Conservation (phyloP, 2,113 vertebrate species). For the Chroicocephalus ridibundus region DNA sequence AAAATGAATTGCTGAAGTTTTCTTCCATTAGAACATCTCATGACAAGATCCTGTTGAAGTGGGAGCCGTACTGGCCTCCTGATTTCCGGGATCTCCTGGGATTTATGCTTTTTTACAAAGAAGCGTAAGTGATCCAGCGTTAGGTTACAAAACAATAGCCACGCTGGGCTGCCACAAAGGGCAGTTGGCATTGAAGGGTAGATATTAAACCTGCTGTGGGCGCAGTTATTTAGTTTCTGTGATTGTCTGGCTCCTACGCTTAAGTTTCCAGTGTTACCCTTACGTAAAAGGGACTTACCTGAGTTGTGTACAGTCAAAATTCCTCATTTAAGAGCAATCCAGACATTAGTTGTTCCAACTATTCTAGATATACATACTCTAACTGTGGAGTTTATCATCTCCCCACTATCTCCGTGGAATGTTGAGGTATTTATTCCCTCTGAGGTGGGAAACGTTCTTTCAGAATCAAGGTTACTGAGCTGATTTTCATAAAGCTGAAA, state of each 20-base stretch:
- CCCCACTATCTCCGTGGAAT: not conserved
- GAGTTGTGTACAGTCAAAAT: not conserved
- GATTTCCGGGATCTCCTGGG: conserved; percentile 95
- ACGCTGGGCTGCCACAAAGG: not conserved
- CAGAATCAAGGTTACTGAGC: not conserved
- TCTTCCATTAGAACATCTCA: conserved; percentile 77
- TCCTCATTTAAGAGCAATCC: not conserved
- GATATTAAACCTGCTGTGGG: not conserved
- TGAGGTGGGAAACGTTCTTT: not conserved
- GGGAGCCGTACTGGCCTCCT: conserved; percentile 91
- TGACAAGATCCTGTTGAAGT: conserved; percentile 90
- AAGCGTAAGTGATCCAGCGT: conserved; percentile 84
- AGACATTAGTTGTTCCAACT: not conserved
- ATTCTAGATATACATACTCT: not conserved
- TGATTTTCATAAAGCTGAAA: not conserved
- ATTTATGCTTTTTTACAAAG: conserved; percentile 98
- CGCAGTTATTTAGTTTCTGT: not conserved
- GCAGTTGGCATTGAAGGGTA: not conserved
- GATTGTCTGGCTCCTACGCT: not conserved
- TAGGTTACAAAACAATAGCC: not conserved
- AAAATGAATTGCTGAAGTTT: conserved; percentile 88
- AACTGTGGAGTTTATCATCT: not conserved
- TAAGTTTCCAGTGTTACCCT: not conserved
- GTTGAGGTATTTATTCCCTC: not conserved
- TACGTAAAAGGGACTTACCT: not conserved